Evolutionary conservation across 2,888 invertebrate genomes (phyloP).

Genomic region (Agrochola lota): DNA sequence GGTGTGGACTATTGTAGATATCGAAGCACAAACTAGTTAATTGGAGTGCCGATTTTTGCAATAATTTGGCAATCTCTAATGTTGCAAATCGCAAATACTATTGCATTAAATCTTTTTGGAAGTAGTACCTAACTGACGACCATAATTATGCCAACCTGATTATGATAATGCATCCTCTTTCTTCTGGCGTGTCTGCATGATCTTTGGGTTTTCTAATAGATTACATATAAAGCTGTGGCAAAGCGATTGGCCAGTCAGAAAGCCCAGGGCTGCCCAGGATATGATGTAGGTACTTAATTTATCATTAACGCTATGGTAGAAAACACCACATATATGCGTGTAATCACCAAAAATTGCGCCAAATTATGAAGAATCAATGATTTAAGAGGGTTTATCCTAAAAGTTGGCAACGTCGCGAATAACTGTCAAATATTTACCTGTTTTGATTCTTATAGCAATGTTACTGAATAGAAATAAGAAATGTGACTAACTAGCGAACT

Average conservation of each 20-base stretch:
- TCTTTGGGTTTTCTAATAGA: neutral
- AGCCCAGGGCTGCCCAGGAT: neutral
- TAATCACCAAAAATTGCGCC: neutral
- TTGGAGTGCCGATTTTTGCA: neutral
- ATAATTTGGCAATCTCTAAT: neutral
- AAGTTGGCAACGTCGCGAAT: too few relatives aligned
- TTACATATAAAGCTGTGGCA: neutral
- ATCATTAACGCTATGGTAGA: neutral
- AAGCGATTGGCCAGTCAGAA: neutral
- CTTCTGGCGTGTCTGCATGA: neutral
- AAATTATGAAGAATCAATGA: neutral
- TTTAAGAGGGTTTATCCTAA: too few relatives aligned
- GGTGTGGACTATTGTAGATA: neutral
- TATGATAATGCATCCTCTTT: neutral
- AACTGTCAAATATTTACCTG: too few relatives aligned
- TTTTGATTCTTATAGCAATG: too few relatives aligned
- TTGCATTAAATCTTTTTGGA: neutral
- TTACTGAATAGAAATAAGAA: too few relatives aligned
- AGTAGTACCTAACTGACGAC: neutral
- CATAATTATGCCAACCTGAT: neutral
- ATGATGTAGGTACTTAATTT: neutral
- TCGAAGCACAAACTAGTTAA: neutral
- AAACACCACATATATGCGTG: neutral
- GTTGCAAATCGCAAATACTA: neutral
- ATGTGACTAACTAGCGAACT: too few relatives aligned